phyloP scores from a whole-genome alignment of 2,888 invertebrate species.

The Erebia epiphron region DNA sequence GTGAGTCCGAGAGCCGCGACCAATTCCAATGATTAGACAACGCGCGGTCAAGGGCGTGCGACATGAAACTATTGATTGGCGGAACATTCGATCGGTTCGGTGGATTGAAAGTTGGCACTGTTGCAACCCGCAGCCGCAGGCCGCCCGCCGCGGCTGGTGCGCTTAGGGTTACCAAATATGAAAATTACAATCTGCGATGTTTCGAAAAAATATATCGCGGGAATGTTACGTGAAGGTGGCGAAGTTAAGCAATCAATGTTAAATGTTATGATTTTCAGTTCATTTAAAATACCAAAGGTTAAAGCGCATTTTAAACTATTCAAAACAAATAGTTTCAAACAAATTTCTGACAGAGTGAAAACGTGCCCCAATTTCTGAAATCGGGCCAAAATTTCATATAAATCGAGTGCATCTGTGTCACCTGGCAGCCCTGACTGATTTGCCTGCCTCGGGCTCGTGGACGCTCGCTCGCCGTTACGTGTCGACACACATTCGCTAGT shows the following conservation, averaged over 20 bases:
- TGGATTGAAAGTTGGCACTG: constrained; percentile 34
- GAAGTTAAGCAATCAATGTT: background rate
- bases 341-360: background rate
- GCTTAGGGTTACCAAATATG: background rate
- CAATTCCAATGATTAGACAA: constrained; percentile 28
- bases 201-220: background rate
- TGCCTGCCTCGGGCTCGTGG: too few relatives aligned
- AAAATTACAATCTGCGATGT: background rate
- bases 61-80: constrained; percentile 35
- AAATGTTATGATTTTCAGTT: background rate
- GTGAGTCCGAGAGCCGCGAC: constrained; percentile 15
- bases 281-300: background rate
- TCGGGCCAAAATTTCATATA: background rate
- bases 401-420: background rate
- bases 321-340: background rate
- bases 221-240: background rate
- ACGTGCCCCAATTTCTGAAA: background rate
- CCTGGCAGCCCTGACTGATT: background rate
- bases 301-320: background rate
- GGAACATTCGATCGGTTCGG: constrained; percentile 43
- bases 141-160: background rate
- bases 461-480: constrained; percentile 28
- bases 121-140: constrained; percentile 34
- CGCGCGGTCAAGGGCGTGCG: constrained; percentile 43
- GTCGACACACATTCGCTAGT: constrained; percentile 38